A percentile compares a stretch with the other conserved stretches of the same genome.
phyloP scores from a whole-genome alignment of 2,113 vertebrate genomes.

The Marcusenius ussheri region DNA sequence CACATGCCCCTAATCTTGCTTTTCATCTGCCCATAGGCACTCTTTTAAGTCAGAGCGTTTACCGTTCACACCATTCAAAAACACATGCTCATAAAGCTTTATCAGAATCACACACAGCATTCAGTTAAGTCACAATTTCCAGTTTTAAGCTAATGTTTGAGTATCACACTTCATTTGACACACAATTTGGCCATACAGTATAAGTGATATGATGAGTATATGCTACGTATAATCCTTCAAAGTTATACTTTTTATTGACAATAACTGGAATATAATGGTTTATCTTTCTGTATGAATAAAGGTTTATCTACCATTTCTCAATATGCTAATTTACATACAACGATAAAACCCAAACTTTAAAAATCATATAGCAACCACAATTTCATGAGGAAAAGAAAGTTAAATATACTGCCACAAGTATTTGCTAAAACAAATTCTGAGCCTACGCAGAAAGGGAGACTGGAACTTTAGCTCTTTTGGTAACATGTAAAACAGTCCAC shows the following conservation, averaged over 20 bases:
- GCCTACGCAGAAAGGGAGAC: not conserved
- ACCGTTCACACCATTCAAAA: not conserved
- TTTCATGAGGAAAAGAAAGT: not conserved
- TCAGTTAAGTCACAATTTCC: not conserved
- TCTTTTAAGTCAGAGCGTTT: not conserved
- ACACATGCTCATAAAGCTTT: not conserved
- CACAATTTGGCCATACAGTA: not conserved
- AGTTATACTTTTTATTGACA: not conserved
- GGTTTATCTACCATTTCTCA: not conserved
- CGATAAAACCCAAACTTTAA: not conserved
- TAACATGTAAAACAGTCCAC: not conserved
- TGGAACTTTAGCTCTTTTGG: not conserved
- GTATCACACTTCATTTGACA: not conserved
- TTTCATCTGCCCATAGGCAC: not conserved
- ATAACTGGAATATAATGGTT: not conserved
- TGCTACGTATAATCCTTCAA: not conserved
- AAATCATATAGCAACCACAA: not conserved
- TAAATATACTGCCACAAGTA: not conserved
- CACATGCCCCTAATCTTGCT: not conserved
- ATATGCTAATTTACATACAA: not conserved
- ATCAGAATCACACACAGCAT: not conserved
- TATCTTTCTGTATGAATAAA: not conserved
- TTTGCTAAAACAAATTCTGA: not conserved
- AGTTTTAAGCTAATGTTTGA: not conserved
- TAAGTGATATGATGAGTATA: not conserved